Percentiles rank a stretch among this genome's conserved stretches.
Evolutionary conservation across 2,797 vertebrate genomes (phyloP).

Genomic region (Peromyscus aztecus): DNA sequence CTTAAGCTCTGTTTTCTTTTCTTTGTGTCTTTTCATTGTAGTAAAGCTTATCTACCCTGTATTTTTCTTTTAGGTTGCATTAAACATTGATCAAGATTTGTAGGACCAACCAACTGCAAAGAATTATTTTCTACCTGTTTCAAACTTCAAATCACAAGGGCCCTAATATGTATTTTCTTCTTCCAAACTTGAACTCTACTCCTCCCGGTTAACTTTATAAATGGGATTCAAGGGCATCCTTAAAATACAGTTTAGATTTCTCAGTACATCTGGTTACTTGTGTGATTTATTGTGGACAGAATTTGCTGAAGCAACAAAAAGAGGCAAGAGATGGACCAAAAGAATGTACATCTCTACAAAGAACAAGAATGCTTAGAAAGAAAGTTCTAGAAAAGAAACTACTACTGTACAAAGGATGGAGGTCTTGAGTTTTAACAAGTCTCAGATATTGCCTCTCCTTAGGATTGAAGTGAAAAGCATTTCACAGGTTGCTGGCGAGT

Average conservation of each 20-base stretch:
- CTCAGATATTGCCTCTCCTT: background rate
- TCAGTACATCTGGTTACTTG: background rate
- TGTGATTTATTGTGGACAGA: background rate
- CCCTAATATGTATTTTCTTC: background rate
- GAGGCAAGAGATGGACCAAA: background rate
- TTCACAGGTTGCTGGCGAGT: background rate
- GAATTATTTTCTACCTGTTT: conserved; percentile 67
- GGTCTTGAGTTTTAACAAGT: background rate
- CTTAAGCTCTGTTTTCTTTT: background rate
- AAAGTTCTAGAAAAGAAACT: background rate
- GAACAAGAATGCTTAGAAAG: background rate
- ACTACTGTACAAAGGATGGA: background rate
- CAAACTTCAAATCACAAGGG: conserved; percentile 22
- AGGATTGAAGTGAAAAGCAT: background rate
- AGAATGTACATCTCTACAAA: background rate
- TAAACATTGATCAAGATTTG: conserved; percentile 79
- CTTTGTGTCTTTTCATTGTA: conserved; percentile 14
- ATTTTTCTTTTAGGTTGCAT: conserved; percentile 79
- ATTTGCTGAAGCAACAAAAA: background rate
- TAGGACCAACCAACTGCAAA: conserved; percentile 70
- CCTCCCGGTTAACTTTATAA: background rate
- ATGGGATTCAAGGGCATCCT: background rate
- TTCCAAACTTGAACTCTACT: background rate
- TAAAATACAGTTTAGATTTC: conserved; percentile 18
- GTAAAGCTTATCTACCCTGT: conserved; percentile 50